Evolutionary conservation across 2,888 invertebrate genomes (phyloP).

Genomic region (Drosophila affinis): DNA sequence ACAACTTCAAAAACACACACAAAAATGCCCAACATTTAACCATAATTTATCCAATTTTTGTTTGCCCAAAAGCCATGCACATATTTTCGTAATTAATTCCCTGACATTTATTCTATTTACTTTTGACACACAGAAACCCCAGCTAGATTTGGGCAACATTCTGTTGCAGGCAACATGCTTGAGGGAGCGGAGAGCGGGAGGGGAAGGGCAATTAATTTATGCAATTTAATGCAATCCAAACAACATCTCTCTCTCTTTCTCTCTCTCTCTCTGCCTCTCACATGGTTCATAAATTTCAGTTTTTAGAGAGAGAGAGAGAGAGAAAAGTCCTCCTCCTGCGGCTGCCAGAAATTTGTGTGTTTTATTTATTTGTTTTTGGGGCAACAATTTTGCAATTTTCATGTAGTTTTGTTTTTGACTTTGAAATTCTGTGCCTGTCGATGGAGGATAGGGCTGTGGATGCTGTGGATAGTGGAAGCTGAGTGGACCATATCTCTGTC

Average conservation of each 20-base stretch:
- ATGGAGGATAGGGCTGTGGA: neutral
- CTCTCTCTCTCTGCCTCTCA: neutral
- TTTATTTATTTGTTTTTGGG: constrained; percentile 56
- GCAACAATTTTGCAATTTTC: constrained; percentile 29
- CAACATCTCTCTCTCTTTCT: constrained; percentile 9
- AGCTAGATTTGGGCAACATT: constrained; percentile 36
- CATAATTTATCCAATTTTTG: constrained; percentile 17
- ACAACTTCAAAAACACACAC: too few species aligned
- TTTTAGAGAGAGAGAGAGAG: constrained; percentile 46
- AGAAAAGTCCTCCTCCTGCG: neutral
- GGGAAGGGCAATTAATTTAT: constrained; percentile 30
- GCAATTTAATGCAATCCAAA: constrained; percentile 57
- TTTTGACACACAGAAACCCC: constrained; percentile 13
- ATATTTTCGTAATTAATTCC: constrained; percentile 15
- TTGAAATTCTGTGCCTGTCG: constrained; percentile 34
- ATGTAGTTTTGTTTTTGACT: constrained; percentile 39
- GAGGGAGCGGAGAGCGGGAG: neutral
- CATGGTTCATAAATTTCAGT: constrained; percentile 54
- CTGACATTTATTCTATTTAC: constrained; percentile 25
- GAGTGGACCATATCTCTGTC: neutral
- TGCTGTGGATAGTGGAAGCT: neutral
- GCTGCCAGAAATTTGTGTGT: constrained; percentile 32
- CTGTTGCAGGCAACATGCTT: constrained; percentile 28
- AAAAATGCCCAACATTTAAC: neutral
- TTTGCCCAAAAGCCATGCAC: neutral